Conservation (phyloP, 2,113 vertebrate species). For the Motacilla tschutschensis region DNA sequence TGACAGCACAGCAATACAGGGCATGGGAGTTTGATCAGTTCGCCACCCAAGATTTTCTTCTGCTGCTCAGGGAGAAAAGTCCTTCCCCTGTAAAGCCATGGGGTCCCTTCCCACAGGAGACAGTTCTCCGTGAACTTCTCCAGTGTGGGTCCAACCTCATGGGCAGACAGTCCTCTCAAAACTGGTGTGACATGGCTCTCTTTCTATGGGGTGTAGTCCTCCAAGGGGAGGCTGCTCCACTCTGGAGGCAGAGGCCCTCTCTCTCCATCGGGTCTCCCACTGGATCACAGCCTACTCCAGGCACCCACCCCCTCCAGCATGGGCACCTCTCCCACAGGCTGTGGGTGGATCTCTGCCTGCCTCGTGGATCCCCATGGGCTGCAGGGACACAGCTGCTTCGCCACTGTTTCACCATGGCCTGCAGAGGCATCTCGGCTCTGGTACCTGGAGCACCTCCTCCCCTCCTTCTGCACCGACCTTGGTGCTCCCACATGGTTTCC, state of each 20-base stretch:
- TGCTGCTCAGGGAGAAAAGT: background rate
- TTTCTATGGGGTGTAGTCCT: background rate
- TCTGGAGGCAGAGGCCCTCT: background rate
- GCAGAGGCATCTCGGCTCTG: background rate
- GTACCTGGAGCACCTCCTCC: background rate
- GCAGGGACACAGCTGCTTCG: background rate
- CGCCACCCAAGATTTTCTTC: background rate
- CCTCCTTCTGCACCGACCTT: background rate
- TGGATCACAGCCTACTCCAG: background rate
- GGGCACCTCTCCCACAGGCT: background rate
- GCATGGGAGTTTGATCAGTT: background rate
- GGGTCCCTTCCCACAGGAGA: background rate
- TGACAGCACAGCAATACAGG: background rate
- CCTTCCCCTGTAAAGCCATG: background rate
- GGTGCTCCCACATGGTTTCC: accelerated
- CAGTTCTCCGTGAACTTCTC: background rate
- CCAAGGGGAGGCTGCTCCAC: background rate
- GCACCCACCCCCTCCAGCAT: accelerated
- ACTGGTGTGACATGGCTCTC: background rate
- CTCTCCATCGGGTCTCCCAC: background rate
- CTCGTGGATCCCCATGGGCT: accelerated
- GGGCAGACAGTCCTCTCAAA: background rate
- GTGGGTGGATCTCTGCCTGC: too few relatives aligned
- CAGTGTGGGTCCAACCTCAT: background rate
- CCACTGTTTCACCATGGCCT: too few relatives aligned